Evolutionary conservation across 2,797 vertebrate species (phyloP).

Genomic region (Epinephelus coioides): DNA sequence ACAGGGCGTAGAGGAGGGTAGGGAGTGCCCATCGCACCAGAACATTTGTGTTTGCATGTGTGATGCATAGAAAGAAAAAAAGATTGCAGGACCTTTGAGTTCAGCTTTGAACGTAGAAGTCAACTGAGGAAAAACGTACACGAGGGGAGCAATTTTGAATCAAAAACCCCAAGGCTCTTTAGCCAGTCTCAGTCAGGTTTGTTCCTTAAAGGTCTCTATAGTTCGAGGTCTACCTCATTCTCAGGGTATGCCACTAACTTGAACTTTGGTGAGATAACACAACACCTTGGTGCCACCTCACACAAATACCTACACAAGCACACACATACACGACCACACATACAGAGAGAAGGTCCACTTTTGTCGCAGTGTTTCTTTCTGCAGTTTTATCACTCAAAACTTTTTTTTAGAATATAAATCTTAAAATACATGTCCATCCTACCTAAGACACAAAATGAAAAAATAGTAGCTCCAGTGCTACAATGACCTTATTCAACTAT

Average conservation of each 20-base stretch:
- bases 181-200: background rate
- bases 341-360: background rate
- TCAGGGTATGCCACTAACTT: constrained; percentile 65
- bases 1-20: constrained; percentile 55
- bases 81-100: background rate
- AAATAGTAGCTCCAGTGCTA: constrained; percentile 6
- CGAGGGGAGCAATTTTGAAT: background rate
- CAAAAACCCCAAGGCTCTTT: background rate
- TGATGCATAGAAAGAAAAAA: constrained; percentile 5
- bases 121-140: background rate
- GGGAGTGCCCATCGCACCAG: constrained; percentile 51
- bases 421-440: background rate
- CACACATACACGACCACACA: constrained; percentile 35
- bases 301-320: constrained; percentile 26
- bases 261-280: constrained; percentile 71
- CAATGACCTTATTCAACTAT: background rate
- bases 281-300: constrained; percentile 73
- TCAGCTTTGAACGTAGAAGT: constrained; percentile 25
- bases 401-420: background rate
- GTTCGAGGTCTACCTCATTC: constrained; percentile 59
- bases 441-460: background rate
- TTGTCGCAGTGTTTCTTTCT: background rate
- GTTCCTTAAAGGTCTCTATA: constrained; percentile 13
- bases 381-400: background rate
- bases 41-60: constrained; percentile 35